Evolutionary conservation across 2,888 invertebrate genomes (phyloP), one percentile per base, ranked within the genome.

Genomic region (Epistrophe grossulariae): DNA sequence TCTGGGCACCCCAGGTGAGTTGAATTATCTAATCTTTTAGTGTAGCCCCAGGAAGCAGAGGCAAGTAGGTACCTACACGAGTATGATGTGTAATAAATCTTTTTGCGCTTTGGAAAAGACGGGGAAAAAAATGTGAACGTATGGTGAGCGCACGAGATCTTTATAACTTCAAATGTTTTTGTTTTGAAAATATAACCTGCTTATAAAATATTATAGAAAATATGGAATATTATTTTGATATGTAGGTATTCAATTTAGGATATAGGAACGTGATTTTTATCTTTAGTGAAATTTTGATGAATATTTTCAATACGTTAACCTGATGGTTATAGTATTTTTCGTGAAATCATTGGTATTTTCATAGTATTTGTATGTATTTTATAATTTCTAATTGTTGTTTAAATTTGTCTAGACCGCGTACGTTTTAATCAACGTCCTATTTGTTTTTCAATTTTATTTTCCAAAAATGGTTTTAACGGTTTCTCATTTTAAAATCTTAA

Each of bases 11-110:
- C 19, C 80, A 80, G 76, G 77, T 73, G 80, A 77, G 59, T 55
- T 71, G 59, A 66, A 59, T 72, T 80, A 77, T 72, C 45, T 68
- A 80, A 84, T 70, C 55, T 70, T 70, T 70, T 70, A 70, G 70
- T 40, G 55, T 70, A n/a, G 70, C 40, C 15, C 50, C 35, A 40
- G 50, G 4, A 19, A 64, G 40, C 72, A 48, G 35, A 64, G 28
- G 15, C 59, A 59, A 19, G 50, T 31, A 31, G 4, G 9, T 35
- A 35, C 9, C 8, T 9, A 7, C 6, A 24, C 19, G 38, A 15
- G 71, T 59, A 59, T 84, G 84, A 84, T 76, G 64, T 64, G 79
- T 72, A 76, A 79, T 84, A 84, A 84, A 84, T 84, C 80, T 66
- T 76, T 45, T 24, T 59, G 50, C 62, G 31, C 76, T 70, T 43